phyloP scores from a whole-genome alignment of 2,888 invertebrate species.

The Lobophora halterata region DNA sequence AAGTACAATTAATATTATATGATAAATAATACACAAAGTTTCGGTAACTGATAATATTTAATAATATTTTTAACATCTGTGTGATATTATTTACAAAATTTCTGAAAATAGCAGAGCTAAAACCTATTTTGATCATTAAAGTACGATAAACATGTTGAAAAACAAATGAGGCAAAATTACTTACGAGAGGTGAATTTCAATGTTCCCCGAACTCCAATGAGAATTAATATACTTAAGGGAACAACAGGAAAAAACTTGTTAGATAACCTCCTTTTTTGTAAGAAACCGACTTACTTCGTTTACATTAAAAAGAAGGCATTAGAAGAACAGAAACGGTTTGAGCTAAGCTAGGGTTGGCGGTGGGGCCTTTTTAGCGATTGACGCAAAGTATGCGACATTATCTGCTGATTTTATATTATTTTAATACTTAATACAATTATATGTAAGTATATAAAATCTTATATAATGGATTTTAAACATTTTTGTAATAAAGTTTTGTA shows the following conservation, averaged over 20 bases:
- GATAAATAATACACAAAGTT: no score
- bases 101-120: no score
- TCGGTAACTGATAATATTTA: no score
- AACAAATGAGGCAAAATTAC: constrained; percentile 41
- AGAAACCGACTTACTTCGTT: constrained; percentile 30
- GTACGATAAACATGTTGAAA: constrained; percentile 26
- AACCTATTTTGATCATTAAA: no score
- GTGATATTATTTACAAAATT: neutral
- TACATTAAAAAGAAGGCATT: constrained; percentile 36
- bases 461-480: no score
- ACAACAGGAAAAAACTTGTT: constrained; percentile 38
- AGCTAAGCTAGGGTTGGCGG: constrained; percentile 10
- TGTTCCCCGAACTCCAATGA: constrained; percentile 28
- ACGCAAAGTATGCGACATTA: neutral
- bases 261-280: constrained; percentile 32
- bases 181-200: constrained; percentile 48
- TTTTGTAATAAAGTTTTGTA: no score
- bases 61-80: no score
- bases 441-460: no score
- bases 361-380: neutral
- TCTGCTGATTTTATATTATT: no score
- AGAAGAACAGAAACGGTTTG: constrained; percentile 10
- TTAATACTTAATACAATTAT: no score
- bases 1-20: no score
- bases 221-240: constrained; percentile 29